Conservation (phyloP, 2,113 vertebrate species). For the Oxygymnocypris stewartii region DNA sequence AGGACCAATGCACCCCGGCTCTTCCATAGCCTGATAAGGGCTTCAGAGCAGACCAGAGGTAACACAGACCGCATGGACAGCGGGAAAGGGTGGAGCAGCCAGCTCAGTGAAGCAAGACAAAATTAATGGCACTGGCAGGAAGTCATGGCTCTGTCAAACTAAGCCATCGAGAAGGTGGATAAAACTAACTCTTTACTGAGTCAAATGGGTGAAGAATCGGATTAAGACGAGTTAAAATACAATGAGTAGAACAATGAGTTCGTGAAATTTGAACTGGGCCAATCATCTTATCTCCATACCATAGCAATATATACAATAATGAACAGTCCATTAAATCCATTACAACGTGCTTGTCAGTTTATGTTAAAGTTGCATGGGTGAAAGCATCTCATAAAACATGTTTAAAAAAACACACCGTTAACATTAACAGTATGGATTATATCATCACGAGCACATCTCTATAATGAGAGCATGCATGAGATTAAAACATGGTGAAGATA, state of each 20-base stretch:
- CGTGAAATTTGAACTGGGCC: not conserved
- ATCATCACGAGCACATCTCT: not conserved
- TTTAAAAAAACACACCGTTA: not conserved
- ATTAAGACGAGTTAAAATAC: not conserved
- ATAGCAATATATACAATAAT: not conserved
- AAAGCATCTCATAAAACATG: not conserved
- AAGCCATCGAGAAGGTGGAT: not conserved
- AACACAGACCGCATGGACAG: slow-evolving; percentile 25
- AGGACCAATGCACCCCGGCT: slow-evolving; percentile 66
- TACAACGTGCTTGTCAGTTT: not conserved
- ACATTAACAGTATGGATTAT: not conserved
- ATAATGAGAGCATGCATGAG: slow-evolving; percentile 13
- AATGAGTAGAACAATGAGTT: not conserved
- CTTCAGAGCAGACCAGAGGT: slow-evolving; percentile 60
- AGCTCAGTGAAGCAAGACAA: slow-evolving; percentile 1
- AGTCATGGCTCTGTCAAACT: not conserved
- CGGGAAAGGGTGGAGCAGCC: not conserved
- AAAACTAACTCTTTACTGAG: not conserved
- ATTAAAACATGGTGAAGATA: not conserved
- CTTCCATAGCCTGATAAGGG: slow-evolving; percentile 73
- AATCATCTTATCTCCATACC: not conserved
- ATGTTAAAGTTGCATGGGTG: not conserved
- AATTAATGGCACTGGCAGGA: slow-evolving; percentile 24
- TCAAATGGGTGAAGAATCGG: not conserved
- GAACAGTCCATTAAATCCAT: not conserved